These are phyloP conservation scores for Oithona nana DNA, from an alignment of 2,888 invertebrate genomes.

Conservation along the genomic window DNA sequence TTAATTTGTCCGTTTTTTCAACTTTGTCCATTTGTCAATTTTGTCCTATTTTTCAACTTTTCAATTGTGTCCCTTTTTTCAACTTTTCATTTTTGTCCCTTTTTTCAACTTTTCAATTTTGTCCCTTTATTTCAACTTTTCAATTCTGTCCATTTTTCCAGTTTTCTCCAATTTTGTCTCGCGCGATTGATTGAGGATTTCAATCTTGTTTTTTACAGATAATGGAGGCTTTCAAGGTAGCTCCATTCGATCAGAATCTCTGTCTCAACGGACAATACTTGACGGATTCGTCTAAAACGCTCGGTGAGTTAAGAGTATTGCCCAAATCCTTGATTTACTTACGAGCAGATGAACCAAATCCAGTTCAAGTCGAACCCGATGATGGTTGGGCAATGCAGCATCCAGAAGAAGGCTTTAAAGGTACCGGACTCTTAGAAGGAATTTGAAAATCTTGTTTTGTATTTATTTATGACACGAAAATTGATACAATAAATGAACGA, in stretches of 20 bases:
- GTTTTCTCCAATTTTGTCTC: background rate
- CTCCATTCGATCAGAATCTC: conserved; percentile 30
- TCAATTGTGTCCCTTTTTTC: too few relatives aligned
- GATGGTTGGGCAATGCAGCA: conserved; percentile 1
- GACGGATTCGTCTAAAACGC: conserved; percentile 24
- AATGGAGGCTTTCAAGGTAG: conserved; percentile 29
- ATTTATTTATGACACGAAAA: background rate
- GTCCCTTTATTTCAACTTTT: too few relatives aligned
- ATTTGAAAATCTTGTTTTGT: background rate
- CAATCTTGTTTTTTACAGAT: conserved; percentile 24
- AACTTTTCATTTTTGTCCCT: too few relatives aligned
- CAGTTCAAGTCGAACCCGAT: background rate
- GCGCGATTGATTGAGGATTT: too few relatives aligned
- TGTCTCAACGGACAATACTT: conserved; percentile 25
- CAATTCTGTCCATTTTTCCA: background rate
- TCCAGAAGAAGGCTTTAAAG: conserved; percentile 6
- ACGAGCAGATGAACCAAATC: background rate
- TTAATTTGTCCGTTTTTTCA: too few relatives aligned
- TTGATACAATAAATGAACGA: too few relatives aligned
- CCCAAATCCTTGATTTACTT: conserved; percentile 24
- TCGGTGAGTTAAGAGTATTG: conserved; percentile 24
- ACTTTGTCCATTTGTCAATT: too few relatives aligned
- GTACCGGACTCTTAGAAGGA: background rate
- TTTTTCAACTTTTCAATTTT: too few relatives aligned
- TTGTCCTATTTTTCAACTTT: too few relatives aligned